These are phyloP conservation scores for Cetoscarus ocellatus DNA, from an alignment of 2,797 vertebrate genomes.

Conservation along the genomic window DNA sequence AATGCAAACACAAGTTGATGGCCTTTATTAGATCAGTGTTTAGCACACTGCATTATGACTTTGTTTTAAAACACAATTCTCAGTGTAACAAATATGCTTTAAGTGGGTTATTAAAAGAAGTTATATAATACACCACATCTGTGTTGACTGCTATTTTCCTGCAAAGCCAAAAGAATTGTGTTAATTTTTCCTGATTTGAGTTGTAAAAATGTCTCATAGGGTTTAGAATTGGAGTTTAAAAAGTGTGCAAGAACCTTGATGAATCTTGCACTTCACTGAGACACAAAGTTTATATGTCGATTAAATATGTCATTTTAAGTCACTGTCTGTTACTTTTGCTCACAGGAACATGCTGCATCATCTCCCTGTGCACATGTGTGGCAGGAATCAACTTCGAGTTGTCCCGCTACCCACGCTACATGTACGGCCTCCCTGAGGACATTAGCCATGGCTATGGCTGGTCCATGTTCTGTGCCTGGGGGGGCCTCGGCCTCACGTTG, in stretches of 20 bases:
- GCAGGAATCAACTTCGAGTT: constrained; percentile 96
- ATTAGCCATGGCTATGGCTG: constrained; percentile 98
- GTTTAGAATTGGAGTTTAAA: too few species aligned
- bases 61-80: too few species aligned
- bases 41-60: too few species aligned
- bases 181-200: too few species aligned
- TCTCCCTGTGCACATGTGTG: constrained; percentile 95
- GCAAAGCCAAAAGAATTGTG: too few species aligned
- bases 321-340: constrained; percentile 44
- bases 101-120: too few species aligned
- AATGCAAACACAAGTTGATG: too few species aligned
- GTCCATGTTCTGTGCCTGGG: constrained; percentile 99
- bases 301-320: constrained; percentile 31
- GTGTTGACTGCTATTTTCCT: too few species aligned
- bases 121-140: too few species aligned
- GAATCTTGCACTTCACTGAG: constrained; percentile 30
- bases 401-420: constrained; percentile 92
- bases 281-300: constrained; percentile 28
- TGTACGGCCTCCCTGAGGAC: constrained; percentile 95
- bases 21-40: too few species aligned
- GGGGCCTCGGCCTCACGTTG: constrained; percentile 93
- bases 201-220: too few species aligned
- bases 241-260: not conserved
- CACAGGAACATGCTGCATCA: constrained; percentile 95
- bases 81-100: too few species aligned